Evolutionary conservation across 1,140 invertebrate genomes (phyloP).

Genomic region (Metaphire vulgaris): DNA sequence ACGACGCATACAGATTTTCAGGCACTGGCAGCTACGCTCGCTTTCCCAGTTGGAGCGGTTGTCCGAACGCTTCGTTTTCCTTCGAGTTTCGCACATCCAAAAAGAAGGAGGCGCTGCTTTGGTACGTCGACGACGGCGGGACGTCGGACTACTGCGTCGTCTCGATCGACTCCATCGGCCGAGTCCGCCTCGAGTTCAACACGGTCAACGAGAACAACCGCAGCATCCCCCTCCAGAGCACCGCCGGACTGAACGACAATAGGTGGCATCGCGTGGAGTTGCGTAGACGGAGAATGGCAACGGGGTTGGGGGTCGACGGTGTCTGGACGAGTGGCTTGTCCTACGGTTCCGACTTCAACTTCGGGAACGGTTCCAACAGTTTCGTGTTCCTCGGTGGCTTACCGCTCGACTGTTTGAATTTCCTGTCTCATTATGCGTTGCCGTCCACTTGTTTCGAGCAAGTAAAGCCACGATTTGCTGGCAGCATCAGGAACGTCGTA

Average conservation of each 20-base stretch:
- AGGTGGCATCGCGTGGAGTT: conserved; percentile 43
- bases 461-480: conserved; percentile 34
- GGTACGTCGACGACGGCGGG: conserved; percentile 47
- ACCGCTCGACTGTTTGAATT: conserved; percentile 32
- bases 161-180: conserved; percentile 24
- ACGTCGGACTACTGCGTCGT: conserved; percentile 39
- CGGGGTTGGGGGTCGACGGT: conserved; percentile 39
- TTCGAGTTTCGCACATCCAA: conserved; percentile 44
- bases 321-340: conserved; percentile 33
- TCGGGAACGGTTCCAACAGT: conserved; percentile 36
- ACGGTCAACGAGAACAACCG: conserved; percentile 38
- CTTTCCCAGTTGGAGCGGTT: conserved; percentile 46
- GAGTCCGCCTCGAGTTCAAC: conserved; percentile 38
- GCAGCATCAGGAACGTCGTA: conserved; percentile 42
- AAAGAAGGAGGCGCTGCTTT: conserved; percentile 33
- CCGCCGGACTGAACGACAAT: conserved; percentile 36
- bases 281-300: conserved; percentile 40
- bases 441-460: conserved; percentile 35
- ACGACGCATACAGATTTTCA: too few species aligned
- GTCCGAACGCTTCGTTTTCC: conserved; percentile 40
- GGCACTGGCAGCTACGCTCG: too few species aligned
- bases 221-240: conserved; percentile 31
- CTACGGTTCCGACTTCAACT: conserved; percentile 39
- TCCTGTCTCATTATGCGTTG: conserved; percentile 34
- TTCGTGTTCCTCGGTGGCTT: conserved; percentile 43